Evolutionary conservation across 1,140 invertebrate genomes (phyloP), one percentile per base, ranked within the genome.

Genomic region (Zaprionus kolodkinae): DNA sequence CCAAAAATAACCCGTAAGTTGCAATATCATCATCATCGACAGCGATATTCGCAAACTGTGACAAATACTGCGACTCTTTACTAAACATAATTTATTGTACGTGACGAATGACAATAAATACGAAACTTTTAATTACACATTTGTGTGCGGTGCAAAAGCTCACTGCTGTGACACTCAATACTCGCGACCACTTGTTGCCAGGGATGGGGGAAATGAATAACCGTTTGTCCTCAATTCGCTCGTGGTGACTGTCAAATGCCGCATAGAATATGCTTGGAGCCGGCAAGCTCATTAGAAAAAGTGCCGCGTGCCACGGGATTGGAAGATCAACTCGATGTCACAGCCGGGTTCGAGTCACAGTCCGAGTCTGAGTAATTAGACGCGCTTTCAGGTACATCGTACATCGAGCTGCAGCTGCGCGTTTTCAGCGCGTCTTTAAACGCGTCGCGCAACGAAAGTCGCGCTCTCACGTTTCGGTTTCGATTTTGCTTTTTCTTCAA

Each of bases 281-380:
- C 2, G 52, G 52, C 67, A n/a, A 71, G 72, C 72, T 78, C 76
- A 80, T 78, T 78, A 80, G 76, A 78, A 80, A 80, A 80, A 80
- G 78, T 60, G 76, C 71, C 76, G 78, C 78, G 78, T 79, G 74
- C 78, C 38, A 27, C 59, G 45, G 55, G 56, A 59, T 30, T 30
- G 60, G 43, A 13, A 64, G 60, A 25, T 50, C 45, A 50, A 38
- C 52, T 48, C 55, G 27, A 21, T 50, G 55, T 59, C 25, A 38
- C 13, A 64, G 62, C 61, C 54, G 75, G 50, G 35, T 67, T 38
- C 21, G 55, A 50, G 36, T 43, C 63, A 36, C 54, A 48, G 45
- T 50, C 45, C 17, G 45, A 40, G 45, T 50, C 45, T 3, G 17
- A 25, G 76, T 78, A 78, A 80, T 80, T 80, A 71, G 78, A 78